Evolutionary conservation across 37 sponge, comb jelly and placozoan species (phyloP).

Genomic region (Bolinopsis microptera): DNA sequence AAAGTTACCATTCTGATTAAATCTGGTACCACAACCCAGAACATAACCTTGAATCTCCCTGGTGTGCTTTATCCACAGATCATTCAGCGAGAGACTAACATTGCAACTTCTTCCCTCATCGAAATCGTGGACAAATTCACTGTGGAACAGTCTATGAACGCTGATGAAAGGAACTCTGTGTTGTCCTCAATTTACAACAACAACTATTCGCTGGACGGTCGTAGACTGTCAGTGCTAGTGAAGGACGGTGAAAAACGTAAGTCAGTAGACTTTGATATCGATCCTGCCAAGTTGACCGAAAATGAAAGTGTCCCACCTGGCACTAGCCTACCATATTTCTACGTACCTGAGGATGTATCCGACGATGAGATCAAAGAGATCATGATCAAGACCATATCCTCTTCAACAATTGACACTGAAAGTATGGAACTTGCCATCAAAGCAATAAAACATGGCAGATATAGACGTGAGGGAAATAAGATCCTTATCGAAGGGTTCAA

Average conservation of each 20-base stretch:
- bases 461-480: conserved; percentile 39
- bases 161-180: conserved; percentile 10
- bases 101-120: neutral
- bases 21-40: conserved; percentile 57
- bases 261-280: conserved; percentile 2
- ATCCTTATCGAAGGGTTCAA: conserved; percentile 39
- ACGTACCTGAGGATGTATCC: neutral
- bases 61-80: conserved; percentile 55
- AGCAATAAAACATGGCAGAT: conserved; percentile 49
- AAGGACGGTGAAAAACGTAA: conserved; percentile 13
- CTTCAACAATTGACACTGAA: conserved; percentile 17
- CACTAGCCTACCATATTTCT: conserved; percentile 20
- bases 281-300: neutral
- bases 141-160: conserved; percentile 18
- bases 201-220: conserved; percentile 25
- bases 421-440: neutral
- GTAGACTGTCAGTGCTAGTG: conserved; percentile 42
- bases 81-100: conserved; percentile 56
- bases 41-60: conserved; percentile 52
- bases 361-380: conserved; percentile 14
- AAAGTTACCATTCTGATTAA: conserved; percentile 49
- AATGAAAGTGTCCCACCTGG: neutral
- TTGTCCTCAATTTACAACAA: conserved; percentile 58
- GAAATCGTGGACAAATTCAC: conserved; percentile 39
- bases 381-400: neutral